Evolutionary conservation across 2,888 invertebrate genomes (phyloP), one percentile per base, ranked within the genome.

Genomic region (Sarcophaga variegata): DNA sequence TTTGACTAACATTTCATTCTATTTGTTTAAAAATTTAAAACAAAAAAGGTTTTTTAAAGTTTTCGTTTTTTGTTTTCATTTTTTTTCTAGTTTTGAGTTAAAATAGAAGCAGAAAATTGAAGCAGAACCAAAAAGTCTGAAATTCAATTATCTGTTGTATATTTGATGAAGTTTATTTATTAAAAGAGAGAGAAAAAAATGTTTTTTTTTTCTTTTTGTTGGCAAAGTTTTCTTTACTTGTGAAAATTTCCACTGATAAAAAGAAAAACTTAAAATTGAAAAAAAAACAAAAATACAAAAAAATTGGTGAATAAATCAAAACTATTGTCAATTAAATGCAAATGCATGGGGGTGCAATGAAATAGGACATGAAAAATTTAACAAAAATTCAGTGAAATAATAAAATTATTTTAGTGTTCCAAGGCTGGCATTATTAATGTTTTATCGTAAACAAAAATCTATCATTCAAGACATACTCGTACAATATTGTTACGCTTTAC

Each of bases 1-100:
- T 87, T 87, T 84, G 83, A 67, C 84, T 87, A 83, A 83, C 83
- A 83, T 77, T 83, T 87, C 4, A 20, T 64, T 71, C 54, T 54
- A 62, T 62, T 67, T 59, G 0, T 72, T 64, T 67, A 14, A 17
- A 54, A 54, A 54, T 54, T 54, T 54, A 54, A 54, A 54, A 54
- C 54, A 54, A 54, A 14, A 14, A 12, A 54, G 17, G 54, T 54
- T 54, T 14, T 54, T 54, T 14, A 54, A 54, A 17, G 12, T 49
- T 37, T 22, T 12, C 5, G 14, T 62, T 64, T 62, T 20, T 20
- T 20, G 20, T 20, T 20, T 20, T 20, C 20, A 20, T 20, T 20
- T 20, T 64, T 54, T 4, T 54, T 54, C 17, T 54, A 14, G 54
- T 54, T 54, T 54, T 14, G 17, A 54, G 54, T 37, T 37, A 37